Evolutionary conservation across 2,113 vertebrate species (phyloP).

Genomic region (Stomatorhinus ivindoensis): DNA sequence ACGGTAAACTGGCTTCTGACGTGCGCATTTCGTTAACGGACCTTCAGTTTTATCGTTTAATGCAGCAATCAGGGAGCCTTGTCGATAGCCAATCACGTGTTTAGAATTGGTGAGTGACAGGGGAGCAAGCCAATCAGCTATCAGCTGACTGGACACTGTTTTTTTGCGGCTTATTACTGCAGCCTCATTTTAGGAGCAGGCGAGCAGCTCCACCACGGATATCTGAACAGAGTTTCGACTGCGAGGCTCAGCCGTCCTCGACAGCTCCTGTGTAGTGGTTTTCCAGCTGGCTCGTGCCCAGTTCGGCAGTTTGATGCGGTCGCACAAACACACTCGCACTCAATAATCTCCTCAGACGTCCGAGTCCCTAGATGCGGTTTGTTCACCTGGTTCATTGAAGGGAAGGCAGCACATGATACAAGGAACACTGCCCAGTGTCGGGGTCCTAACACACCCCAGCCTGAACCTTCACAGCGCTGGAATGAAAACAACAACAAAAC

Average conservation of each 20-base stretch:
- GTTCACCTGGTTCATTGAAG: not conserved
- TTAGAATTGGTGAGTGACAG: not conserved
- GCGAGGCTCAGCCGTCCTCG: not conserved
- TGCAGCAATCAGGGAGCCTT: not conserved
- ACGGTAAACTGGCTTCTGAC: not conserved
- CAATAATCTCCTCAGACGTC: not conserved
- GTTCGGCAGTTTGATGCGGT: not conserved
- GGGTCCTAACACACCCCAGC: not conserved
- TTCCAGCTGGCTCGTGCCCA: not conserved
- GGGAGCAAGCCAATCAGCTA: not conserved
- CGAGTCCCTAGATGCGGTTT: not conserved
- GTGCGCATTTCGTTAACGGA: not conserved
- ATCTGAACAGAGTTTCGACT: not conserved
- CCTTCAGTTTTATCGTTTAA: not conserved
- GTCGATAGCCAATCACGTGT: not conserved
- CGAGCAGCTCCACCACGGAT: not conserved
- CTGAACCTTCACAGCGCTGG: slow-evolving; percentile 50
- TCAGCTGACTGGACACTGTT: not conserved
- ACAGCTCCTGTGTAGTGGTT: not conserved
- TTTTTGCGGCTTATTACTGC: not conserved
- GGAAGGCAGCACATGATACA: not conserved
- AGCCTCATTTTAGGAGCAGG: not conserved
- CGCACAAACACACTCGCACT: not conserved
- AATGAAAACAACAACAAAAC: slow-evolving; percentile 41
- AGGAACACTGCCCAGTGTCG: not conserved